phyloP scores from a whole-genome alignment of 1,140 invertebrate genomes.

The Chymomyza costata region DNA sequence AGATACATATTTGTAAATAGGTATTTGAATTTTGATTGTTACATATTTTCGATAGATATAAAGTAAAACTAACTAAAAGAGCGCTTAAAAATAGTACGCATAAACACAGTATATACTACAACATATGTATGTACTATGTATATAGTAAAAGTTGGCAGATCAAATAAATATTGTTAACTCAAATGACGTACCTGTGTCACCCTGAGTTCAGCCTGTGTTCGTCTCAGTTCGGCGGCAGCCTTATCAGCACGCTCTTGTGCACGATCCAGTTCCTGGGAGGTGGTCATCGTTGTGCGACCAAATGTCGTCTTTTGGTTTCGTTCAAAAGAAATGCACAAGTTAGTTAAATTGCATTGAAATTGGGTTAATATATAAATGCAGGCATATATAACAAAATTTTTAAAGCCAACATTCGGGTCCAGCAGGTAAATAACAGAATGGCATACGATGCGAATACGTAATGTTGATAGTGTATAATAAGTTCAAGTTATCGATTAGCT shows the following conservation, averaged over 20 bases:
- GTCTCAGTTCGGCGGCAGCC: conserved; percentile 86
- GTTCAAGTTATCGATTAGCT: too few species aligned
- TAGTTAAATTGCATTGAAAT: too few species aligned
- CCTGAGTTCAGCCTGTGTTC: conserved; percentile 89
- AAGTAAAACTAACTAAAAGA: conserved; percentile 50
- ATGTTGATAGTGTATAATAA: too few species aligned
- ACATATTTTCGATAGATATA: too few species aligned
- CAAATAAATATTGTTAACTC: conserved; percentile 12
- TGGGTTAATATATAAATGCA: conserved; percentile 7
- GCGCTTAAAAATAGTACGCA: conserved; percentile 51
- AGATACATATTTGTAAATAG: too few species aligned
- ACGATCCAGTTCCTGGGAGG: conserved; percentile 86
- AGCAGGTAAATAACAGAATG: conserved; percentile 30
- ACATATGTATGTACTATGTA: too few species aligned
- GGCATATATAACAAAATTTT: conserved; percentile 4
- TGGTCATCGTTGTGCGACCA: conserved; percentile 84
- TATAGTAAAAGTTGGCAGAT: too few species aligned
- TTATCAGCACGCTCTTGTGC: conserved; percentile 93
- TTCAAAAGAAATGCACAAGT: conserved; percentile 23
- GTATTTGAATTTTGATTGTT: too few species aligned
- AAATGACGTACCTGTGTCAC: conserved; percentile 80
- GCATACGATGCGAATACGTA: conserved; percentile 32
- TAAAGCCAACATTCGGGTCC: conserved; percentile 20
- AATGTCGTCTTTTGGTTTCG: conserved; percentile 80
- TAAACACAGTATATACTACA: conserved; percentile 42